Evolutionary conservation across 1,140 invertebrate species (phyloP).

Genomic region (Pemphigus obesinymphae): DNA sequence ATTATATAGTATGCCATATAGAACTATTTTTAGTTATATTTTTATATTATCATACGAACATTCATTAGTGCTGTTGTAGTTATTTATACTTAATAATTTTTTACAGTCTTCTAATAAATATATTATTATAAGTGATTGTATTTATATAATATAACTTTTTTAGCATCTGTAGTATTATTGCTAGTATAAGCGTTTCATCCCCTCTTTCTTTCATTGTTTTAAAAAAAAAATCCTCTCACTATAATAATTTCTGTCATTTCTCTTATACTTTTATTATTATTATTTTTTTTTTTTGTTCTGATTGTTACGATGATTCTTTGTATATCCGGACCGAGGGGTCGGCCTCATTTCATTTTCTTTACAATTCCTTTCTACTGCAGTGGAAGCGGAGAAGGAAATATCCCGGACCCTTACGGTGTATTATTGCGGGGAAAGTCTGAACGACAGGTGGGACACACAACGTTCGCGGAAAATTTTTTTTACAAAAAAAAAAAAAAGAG

Average conservation of each 20-base stretch:
- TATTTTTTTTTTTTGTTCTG: constrained; percentile 7
- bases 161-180: neutral
- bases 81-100: neutral
- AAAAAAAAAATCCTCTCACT: constrained; percentile 4
- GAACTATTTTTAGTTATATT: neutral
- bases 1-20: neutral
- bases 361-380: neutral
- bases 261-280: constrained; percentile 22
- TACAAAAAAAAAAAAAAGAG: neutral
- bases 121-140: neutral
- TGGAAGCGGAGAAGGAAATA: neutral
- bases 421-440: neutral
- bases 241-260: constrained; percentile 13
- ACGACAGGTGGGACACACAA: neutral
- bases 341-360: constrained; percentile 21
- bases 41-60: neutral
- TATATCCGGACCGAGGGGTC: neutral
- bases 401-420: neutral
- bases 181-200: neutral
- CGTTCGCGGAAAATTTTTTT: neutral
- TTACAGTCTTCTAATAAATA: neutral
- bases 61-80: neutral
- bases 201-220: neutral
- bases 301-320: constrained; percentile 17
- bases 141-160: neutral